Evolutionary conservation across 2,113 vertebrate species (phyloP), one percentile per base, ranked within the genome.

Genomic region (Oophaga pumilio): DNA sequence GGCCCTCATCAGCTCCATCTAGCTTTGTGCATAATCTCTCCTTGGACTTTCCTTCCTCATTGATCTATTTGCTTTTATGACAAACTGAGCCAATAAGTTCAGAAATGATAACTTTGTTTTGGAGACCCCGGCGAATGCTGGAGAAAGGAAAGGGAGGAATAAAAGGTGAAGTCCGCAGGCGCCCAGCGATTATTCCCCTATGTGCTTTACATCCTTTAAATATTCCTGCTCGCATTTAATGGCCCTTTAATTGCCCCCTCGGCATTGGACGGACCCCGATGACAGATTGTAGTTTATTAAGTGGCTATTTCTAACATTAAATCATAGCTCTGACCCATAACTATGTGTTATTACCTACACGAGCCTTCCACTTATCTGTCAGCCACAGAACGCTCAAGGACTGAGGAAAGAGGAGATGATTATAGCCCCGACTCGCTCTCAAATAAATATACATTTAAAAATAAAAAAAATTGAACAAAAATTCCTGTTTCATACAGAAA

Each of bases 361-460:
- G 17, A 17, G 43, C 76, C 15, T 26, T 57, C 24, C 33, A 71
- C 74, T 85, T 56, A 43, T 56, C 26, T 57, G 83, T 74, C 52
- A 71, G n/a, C 74, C 68, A 85, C 20, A 85, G 83, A 8, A 20
- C 78, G 43, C 56, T 80, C 53, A 22, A 15, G 56, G 20, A 53
- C n/a, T 9, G 8, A 76, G 74, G 15, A 0, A 18, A n/a, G 49
- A 2, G 11, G 53, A 60, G 66, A 73, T 60, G 74, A 85, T 85
- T 56, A 74, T 18, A 74, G 53, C 11, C 52, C 17, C n/a, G 18
- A n/a, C 13, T 33, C 6, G 17, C 73, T 50, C 74, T 76, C 74
- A 14, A 76, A 69, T 24, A 68, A 18, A 59, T 22, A 62, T 6
- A 62, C 24, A 85, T 43, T 69, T 56, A 85, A 20, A 43, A 84